phyloP scores from a whole-genome alignment of 2,113 vertebrate species.

The Ammodytes dubius region DNA sequence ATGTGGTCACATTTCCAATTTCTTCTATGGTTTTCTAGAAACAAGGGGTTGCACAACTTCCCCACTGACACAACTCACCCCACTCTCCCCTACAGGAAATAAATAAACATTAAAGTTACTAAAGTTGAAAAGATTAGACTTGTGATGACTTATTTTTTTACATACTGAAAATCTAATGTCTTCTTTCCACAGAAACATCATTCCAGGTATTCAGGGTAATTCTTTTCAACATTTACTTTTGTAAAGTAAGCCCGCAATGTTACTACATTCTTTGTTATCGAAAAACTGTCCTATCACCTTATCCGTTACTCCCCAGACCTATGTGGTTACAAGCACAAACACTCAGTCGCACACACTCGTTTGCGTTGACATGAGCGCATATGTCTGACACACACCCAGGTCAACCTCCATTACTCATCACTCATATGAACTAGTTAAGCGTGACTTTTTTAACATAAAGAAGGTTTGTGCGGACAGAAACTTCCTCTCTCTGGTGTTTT shows the following conservation, averaged over 20 bases:
- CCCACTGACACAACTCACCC: too few species aligned
- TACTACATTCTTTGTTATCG: neutral
- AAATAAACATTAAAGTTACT: neutral
- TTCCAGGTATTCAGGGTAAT: neutral
- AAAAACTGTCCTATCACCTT: neutral
- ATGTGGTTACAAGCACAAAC: neutral
- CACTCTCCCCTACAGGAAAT: too few species aligned
- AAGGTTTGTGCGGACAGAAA: neutral
- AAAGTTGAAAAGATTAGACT: neutral
- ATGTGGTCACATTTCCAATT: too few species aligned
- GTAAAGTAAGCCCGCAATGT: neutral
- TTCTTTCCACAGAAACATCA: neutral
- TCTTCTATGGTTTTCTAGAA: too few species aligned
- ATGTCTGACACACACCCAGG: slow-evolving; percentile 8
- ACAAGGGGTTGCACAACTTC: too few species aligned
- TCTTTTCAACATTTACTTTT: neutral
- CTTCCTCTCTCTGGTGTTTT: neutral
- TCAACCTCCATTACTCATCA: slow-evolving; percentile 40
- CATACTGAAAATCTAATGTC: too few species aligned
- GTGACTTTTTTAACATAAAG: slow-evolving; percentile 10
- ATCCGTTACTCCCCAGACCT: slow-evolving; percentile 20
- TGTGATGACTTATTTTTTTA: too few species aligned
- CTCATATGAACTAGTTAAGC: slow-evolving; percentile 24
- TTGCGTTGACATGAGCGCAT: slow-evolving; percentile 18
- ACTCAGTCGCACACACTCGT: slow-evolving; percentile 15